A percentile compares a stretch with the other conserved stretches of the same genome.
Conservation (phyloP, 2,888 invertebrate genomes). For the Drosophila nigricruria region DNA sequence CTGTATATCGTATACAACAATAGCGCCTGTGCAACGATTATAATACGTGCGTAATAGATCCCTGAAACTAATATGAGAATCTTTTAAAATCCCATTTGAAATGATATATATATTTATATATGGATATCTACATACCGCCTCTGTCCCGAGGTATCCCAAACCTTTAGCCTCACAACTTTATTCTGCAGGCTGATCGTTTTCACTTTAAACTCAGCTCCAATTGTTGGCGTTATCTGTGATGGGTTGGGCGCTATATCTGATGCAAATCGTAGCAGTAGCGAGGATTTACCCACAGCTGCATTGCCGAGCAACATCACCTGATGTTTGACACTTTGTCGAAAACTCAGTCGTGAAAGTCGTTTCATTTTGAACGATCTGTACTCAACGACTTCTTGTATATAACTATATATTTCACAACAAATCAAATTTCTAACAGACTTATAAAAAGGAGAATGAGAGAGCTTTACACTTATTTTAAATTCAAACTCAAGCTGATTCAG, state of each 20-base stretch:
- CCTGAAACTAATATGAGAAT: constrained; percentile 32
- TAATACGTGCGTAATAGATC: constrained; percentile 26
- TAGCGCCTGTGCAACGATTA: constrained; percentile 22
- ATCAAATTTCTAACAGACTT: background rate
- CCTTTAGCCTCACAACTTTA: constrained; percentile 16
- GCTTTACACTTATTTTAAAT: background rate
- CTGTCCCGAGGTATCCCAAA: constrained; percentile 49
- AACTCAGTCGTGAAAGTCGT: background rate
- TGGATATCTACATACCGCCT: constrained; percentile 31
- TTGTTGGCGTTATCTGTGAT: background rate
- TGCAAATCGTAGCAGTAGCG: constrained; percentile 27
- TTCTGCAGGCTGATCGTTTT: constrained; percentile 5
- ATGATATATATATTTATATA: background rate
- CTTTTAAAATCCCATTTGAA: background rate
- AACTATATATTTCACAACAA: constrained; percentile 17
- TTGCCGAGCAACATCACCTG: constrained; percentile 42
- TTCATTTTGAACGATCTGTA: constrained; percentile 9
- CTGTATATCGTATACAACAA: constrained; percentile 56
- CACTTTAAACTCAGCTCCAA: constrained; percentile 27
- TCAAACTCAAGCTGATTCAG: background rate
- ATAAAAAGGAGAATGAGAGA: no score
- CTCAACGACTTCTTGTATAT: background rate
- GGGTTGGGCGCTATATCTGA: background rate
- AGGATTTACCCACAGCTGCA: constrained; percentile 51
- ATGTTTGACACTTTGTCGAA: background rate